Percentiles rank a stretch among this genome's conserved stretches.
These are phyloP conservation scores for Aleiodes testaceus DNA, from an alignment of 2,888 invertebrate species.

Conservation along the genomic window DNA sequence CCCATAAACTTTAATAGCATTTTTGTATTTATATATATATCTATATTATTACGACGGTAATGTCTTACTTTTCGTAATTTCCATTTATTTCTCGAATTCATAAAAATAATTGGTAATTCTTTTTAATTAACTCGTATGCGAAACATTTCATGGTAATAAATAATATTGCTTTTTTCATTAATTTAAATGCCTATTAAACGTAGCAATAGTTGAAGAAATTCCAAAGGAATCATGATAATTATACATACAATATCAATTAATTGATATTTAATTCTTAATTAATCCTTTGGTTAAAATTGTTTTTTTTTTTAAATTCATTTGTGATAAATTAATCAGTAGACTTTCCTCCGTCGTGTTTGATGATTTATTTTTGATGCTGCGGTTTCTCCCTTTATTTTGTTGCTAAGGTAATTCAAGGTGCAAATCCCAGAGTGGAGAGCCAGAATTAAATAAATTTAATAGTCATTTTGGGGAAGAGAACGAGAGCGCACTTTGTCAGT, in stretches of 20 bases:
- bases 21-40: slow-evolving; percentile 3
- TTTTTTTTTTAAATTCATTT: slow-evolving; percentile 11
- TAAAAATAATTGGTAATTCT: slow-evolving; percentile 30
- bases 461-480: slow-evolving; percentile 2
- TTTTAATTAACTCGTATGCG: slow-evolving; percentile 11
- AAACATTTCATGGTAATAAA: slow-evolving; percentile 25
- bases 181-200: slow-evolving; percentile 6
- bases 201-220: slow-evolving; percentile 13
- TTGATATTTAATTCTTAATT: slow-evolving; percentile 1
- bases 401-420: slow-evolving; percentile 12
- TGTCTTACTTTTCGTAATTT: slow-evolving; percentile 8
- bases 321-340: slow-evolving; percentile 36
- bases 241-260: slow-evolving; percentile 5
- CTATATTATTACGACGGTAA: slow-evolving; percentile 29
- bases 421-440: background rate
- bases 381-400: background rate
- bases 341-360: slow-evolving; percentile 35
- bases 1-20: slow-evolving; percentile 23
- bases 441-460: slow-evolving; percentile 6
- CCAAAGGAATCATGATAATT: slow-evolving; percentile 11
- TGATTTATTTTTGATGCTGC: slow-evolving; percentile 7
- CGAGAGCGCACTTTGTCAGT: slow-evolving; percentile 43
- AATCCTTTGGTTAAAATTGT: background rate
- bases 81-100: slow-evolving; percentile 16
- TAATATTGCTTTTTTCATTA: slow-evolving; percentile 17